Conservation (phyloP, 2,113 vertebrate species). For the Ciconia boyciana region DNA sequence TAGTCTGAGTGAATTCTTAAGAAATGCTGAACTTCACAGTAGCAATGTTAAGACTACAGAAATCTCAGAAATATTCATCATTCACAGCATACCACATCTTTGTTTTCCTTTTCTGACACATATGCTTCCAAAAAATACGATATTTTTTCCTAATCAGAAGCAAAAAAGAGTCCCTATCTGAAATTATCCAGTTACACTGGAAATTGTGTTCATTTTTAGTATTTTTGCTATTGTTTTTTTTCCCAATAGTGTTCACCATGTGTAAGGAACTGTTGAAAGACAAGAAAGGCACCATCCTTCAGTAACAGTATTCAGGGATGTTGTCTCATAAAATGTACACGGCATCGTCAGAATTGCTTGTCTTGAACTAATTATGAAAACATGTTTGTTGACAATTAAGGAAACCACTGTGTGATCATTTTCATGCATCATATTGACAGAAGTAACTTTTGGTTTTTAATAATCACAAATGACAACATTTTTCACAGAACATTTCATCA, state of each 20-base stretch:
- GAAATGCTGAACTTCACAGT: neutral
- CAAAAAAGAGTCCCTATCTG: neutral
- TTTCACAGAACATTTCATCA: neutral
- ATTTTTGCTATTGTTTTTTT: neutral
- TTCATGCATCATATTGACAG: slow-evolving; percentile 3
- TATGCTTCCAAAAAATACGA: neutral
- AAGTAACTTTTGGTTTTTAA: neutral
- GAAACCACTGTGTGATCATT: slow-evolving; percentile 6
- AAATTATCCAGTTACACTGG: neutral
- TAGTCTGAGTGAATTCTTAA: neutral
- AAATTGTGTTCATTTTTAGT: neutral
- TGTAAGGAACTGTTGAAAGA: slow-evolving; percentile 30
- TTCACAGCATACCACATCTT: neutral
- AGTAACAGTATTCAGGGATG: slow-evolving; percentile 4
- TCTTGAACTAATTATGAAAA: slow-evolving; percentile 68
- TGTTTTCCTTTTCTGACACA: neutral
- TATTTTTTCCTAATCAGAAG: neutral
- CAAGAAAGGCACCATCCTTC: neutral
- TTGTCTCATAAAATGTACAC: slow-evolving; percentile 19
- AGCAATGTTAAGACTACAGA: neutral
- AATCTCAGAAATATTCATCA: neutral
- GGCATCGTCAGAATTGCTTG: slow-evolving; percentile 19
- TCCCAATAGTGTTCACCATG: neutral
- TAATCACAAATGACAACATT: neutral
- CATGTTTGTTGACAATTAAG: slow-evolving; percentile 59